Percentiles rank a stretch among this genome's conserved stretches.
phyloP scores from a whole-genome alignment of 2,888 invertebrate species.

The Trachelus iudaicus region DNA sequence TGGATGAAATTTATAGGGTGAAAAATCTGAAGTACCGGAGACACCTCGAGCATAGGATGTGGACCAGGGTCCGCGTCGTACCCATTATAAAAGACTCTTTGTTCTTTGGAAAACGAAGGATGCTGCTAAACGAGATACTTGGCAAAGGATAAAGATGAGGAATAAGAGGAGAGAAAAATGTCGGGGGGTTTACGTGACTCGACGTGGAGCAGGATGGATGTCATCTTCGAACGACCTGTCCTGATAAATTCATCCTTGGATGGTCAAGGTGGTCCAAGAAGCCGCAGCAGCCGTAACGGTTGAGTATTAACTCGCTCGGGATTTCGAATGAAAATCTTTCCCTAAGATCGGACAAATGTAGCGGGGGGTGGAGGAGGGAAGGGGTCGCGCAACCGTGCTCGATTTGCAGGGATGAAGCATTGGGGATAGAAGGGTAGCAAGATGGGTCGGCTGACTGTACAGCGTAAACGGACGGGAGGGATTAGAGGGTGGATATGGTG shows the following conservation, averaged over 20 bases:
- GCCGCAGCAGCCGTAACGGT: not conserved
- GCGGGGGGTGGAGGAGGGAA: conserved; percentile 22
- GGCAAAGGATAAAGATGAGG: not conserved
- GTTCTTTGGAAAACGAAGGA: not conserved
- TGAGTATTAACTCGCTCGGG: conserved; percentile 4
- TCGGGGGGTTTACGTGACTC: not conserved
- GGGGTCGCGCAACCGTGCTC: conserved; percentile 33
- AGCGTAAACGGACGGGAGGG: conserved; percentile 22
- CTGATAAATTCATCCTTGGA: not conserved
- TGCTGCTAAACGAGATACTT: not conserved
- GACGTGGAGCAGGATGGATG: conserved; percentile 9
- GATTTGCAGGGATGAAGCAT: conserved; percentile 22
- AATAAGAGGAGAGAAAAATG: not conserved
- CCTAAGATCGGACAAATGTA: conserved; percentile 52
- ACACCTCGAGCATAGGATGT: not conserved
- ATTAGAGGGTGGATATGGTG: conserved; percentile 26
- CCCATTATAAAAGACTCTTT: not conserved
- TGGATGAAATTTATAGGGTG: no score
- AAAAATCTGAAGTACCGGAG: not conserved
- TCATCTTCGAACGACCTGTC: conserved; percentile 10
- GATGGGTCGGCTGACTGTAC: conserved; percentile 12
- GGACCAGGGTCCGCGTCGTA: not conserved
- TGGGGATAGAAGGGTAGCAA: conserved; percentile 29
- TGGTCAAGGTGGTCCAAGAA: not conserved
- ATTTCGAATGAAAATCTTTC: conserved; percentile 25